phyloP scores from a whole-genome alignment of 2,113 vertebrate species.

The Speoplatyrhinus poulsoni region DNA sequence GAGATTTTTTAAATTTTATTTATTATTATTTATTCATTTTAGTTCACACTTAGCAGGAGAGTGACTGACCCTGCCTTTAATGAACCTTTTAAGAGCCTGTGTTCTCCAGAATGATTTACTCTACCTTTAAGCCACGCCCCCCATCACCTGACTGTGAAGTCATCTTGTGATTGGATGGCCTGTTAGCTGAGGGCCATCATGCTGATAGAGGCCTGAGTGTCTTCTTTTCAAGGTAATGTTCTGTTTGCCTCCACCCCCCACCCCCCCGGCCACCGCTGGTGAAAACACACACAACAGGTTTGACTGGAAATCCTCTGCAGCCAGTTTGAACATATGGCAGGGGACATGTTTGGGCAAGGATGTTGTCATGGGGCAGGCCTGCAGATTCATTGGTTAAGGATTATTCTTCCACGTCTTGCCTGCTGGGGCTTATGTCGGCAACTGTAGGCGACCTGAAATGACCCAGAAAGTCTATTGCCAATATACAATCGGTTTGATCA shows the following conservation, averaged over 20 bases:
- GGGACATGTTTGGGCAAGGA: slow-evolving; percentile 54
- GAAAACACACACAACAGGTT: slow-evolving; percentile 53
- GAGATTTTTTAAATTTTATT: too few species aligned
- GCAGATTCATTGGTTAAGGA: slow-evolving; percentile 51
- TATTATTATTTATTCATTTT: too few species aligned
- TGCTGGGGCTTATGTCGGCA: slow-evolving; percentile 20
- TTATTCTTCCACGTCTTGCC: slow-evolving; percentile 28
- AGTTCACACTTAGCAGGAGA: too few species aligned
- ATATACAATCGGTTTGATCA: too few species aligned
- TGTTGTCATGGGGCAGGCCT: slow-evolving; percentile 33
- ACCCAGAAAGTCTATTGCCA: background rate
- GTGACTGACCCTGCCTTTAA: too few species aligned
- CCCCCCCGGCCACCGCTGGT: slow-evolving; percentile 1
- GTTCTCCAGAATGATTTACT: too few species aligned
- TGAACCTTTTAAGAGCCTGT: too few species aligned
- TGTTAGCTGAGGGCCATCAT: background rate
- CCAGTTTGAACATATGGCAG: slow-evolving; percentile 23
- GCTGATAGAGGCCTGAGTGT: background rate
- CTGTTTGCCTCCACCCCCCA: slow-evolving; percentile 10
- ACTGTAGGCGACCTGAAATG: background rate
- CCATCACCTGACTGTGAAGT: too few species aligned
- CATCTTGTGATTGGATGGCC: slow-evolving; percentile 12
- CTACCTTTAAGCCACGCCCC: too few species aligned
- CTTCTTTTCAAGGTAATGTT: background rate
- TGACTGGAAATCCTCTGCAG: slow-evolving; percentile 53